Base-by-base conservation (phyloP, 2,113 vertebrate genomes). In the Notarius lentiginosus region DNA sequence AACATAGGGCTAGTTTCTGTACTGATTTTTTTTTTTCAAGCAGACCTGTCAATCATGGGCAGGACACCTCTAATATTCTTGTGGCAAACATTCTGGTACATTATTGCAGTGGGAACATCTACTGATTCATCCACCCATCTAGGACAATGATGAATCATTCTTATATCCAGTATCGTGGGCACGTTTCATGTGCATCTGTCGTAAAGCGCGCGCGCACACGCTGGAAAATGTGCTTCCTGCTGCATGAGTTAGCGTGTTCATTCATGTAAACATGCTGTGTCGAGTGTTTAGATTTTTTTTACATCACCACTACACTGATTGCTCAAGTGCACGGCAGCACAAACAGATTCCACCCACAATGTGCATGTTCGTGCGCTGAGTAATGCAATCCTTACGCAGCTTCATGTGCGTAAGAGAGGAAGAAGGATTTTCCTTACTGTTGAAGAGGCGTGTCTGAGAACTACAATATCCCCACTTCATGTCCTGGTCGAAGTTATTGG, bases 401-500 rank as follows among this genome's bases (percentile, higher is more conserved):
- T 49, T 63, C 6, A 14, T 73, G 85, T 61, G 66, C 10, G 68
- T 76, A 75, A 11, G 34, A 9, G 4, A 51, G n/a, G 17, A 66
- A 41, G 47, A 24, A 41, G 30, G 47, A 30, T 53, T 41, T 51
- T 80, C 55, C 89, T 88, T 41, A 90, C 89, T n/a, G 20, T 56
- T 90, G 58, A 79, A 87, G 0, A 87, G 53, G 24, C 56, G 70
- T 65, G 55, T 49, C 27, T 11, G 68, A n/a, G 85, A n/a, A 56
- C 41, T 70, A 47, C 89, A 90, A 49, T 79, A 79, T n/a, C 87
- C 89, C 87, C 87, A 87, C 79, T 85, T 22, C 61, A 63, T 79
- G 53, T 90, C 89, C n/a, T 85, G 89, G 79, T 90, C 89, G 8
- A 88, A 90, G 87, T 90, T 88, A 55, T 87, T 82, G 65, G 89